A percentile compares a stretch with the other conserved stretches of the same genome.
These are phyloP conservation scores for Lochmaea crataegi DNA, from an alignment of 2,888 invertebrate genomes.

Conservation along the genomic window DNA sequence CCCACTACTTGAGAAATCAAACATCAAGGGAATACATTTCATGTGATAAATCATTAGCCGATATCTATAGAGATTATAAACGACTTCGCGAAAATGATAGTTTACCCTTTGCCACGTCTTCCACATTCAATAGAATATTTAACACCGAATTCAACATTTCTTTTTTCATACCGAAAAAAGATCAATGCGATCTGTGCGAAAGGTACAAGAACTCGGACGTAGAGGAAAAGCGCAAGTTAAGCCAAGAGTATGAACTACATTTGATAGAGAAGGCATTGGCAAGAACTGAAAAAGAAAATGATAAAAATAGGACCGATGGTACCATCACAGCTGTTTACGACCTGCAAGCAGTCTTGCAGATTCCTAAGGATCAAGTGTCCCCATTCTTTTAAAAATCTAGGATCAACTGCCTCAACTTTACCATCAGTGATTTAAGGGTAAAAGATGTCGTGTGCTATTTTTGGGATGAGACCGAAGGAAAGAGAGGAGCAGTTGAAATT, in stretches of 20 bases:
- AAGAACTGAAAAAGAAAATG: slow-evolving; percentile 12
- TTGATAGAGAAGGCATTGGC: slow-evolving; percentile 26
- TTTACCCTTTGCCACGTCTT: not conserved
- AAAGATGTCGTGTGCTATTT: slow-evolving; percentile 49
- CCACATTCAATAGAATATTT: not conserved
- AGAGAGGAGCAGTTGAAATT: slow-evolving; percentile 43
- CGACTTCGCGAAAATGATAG: not conserved
- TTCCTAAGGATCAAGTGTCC: slow-evolving; percentile 22
- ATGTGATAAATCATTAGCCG: not conserved
- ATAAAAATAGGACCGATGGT: slow-evolving; percentile 11
- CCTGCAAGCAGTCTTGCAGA: slow-evolving; percentile 24
- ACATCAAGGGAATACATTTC: slow-evolving; percentile 9
- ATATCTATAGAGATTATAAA: not conserved
- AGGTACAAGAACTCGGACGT: not conserved
- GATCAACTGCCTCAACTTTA: slow-evolving; percentile 48
- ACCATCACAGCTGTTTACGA: slow-evolving; percentile 20
- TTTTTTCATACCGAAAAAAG: not conserved
- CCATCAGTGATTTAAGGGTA: slow-evolving; percentile 44
- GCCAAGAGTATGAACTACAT: not conserved
- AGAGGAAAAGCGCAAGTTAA: too few species aligned
- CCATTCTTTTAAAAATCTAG: slow-evolving; percentile 50
- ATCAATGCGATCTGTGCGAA: not conserved
- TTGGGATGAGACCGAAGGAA: slow-evolving; percentile 53
- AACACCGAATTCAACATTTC: not conserved
- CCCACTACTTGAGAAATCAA: slow-evolving; percentile 20